Evolutionary conservation across 2,113 vertebrate species (phyloP), one percentile per base, ranked within the genome.

Genomic region (Scatophagus argus): DNA sequence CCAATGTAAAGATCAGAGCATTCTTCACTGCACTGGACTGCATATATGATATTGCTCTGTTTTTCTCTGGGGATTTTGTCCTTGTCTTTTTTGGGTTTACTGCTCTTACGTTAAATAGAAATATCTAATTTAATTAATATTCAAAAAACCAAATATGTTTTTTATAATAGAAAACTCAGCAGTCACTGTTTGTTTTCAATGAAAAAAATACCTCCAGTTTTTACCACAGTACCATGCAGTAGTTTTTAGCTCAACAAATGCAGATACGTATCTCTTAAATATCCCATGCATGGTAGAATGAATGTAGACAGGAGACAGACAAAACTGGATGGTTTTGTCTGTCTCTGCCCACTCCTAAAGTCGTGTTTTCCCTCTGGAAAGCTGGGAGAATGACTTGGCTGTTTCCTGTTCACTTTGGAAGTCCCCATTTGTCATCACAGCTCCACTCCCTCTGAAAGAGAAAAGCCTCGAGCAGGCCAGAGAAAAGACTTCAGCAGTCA

Each of bases 371-470:
- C 60, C 76, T 41, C 21, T 51, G 67, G 68, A 77, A 52, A 74
- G 58, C 68, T 23, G 27, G 77, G 70, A 61, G 63, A 66, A 89
- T 84, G 71, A 85, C 75, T 87, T 14, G 56, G 56, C 78, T 82
- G 23, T 64, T 82, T 88, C 81, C 83, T 78, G 71, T 79, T 62
- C 79, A 65, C 41, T 87, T 51, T 87, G 85, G 78, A 88, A 91
- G 76, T 87, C 52, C 85, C 84, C 83, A 44, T 86, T 83, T 81
- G 75, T 87, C 86, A 83, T 74, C 81, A 16, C 47, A 69, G 74
- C 36, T 72, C 68, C 65, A 55, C 66, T 73, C 65, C 8, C 44
- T 54, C 46, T 76, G 23, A 78, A 70, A 77, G 23, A 66, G 23
- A 74, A 47, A 72, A 67, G 65, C 36, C 31, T 32, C 36, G 8